Evolutionary conservation across 2,113 vertebrate genomes (phyloP).

Genomic region (Oncorhynchus clarkii): DNA sequence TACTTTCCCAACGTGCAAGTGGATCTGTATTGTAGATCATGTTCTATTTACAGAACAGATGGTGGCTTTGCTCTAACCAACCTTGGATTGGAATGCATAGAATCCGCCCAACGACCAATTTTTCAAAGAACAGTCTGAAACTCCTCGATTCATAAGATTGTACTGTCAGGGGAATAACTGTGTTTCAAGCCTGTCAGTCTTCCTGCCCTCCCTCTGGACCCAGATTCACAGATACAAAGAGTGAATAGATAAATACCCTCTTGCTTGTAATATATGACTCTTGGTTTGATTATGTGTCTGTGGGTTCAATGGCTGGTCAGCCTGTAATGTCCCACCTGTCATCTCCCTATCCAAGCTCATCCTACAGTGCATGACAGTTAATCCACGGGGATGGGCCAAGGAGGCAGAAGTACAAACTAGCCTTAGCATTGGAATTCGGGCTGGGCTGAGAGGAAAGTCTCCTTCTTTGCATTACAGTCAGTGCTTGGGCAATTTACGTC

Average conservation of each 20-base stretch:
- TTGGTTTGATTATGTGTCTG: background rate
- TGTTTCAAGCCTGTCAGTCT: background rate
- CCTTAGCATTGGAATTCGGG: background rate
- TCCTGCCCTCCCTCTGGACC: background rate
- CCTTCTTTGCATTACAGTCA: background rate
- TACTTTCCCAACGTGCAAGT: too few species aligned
- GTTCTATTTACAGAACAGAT: background rate
- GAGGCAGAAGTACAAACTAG: background rate
- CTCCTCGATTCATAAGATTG: background rate
- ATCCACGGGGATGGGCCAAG: constrained; percentile 12
- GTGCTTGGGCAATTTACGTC: background rate
- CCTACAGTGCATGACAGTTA: constrained; percentile 27
- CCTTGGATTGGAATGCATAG: background rate
- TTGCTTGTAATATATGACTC: background rate
- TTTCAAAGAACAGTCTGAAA: background rate
- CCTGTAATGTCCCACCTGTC: constrained; percentile 24
- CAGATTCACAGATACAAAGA: background rate
- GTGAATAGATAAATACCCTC: constrained; percentile 1
- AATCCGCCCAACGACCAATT: background rate
- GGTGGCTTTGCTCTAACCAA: background rate
- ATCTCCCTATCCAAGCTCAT: background rate
- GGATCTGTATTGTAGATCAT: background rate
- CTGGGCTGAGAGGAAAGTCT: background rate
- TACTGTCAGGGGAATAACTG: background rate
- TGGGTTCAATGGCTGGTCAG: constrained; percentile 39